A percentile compares a stretch with the other conserved stretches of the same genome.
These are phyloP conservation scores for Gulo gulo DNA, from an alignment of 2,113 vertebrate genomes.

Conservation along the genomic window DNA sequence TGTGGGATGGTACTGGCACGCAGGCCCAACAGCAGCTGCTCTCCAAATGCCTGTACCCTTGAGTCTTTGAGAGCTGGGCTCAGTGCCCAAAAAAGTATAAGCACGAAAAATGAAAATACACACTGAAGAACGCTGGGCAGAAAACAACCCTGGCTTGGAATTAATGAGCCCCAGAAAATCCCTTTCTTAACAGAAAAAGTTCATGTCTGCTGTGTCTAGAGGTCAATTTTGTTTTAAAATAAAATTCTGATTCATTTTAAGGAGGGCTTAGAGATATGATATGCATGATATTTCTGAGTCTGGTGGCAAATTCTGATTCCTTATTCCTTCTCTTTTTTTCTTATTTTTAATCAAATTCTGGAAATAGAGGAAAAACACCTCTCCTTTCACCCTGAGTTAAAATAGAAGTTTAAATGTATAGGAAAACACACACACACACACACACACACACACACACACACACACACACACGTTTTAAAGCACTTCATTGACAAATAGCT, in stretches of 20 bases:
- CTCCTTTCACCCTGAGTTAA: not conserved
- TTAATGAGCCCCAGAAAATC: constrained; percentile 11
- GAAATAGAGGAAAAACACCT: not conserved
- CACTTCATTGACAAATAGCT: not conserved
- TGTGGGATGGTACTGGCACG: not conserved
- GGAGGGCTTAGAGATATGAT: not conserved
- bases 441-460: not conserved
- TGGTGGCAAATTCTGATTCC: not conserved
- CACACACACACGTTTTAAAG: not conserved
- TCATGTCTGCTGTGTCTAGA: not conserved
- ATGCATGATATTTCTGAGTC: not conserved
- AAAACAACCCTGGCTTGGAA: constrained; percentile 24
- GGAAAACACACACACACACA: not conserved
- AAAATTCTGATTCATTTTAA: constrained; percentile 42
- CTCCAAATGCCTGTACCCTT: not conserved
- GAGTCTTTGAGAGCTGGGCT: constrained; percentile 42
- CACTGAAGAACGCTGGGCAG: not conserved
- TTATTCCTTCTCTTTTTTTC: not conserved
- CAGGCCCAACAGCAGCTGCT: constrained; percentile 12
- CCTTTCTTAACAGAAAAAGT: not conserved
- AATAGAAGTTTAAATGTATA: not conserved
- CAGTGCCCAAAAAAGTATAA: constrained; percentile 9
- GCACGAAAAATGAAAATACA: constrained; percentile 15
- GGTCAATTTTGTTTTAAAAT: constrained; percentile 26
- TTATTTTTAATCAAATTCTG: not conserved